Base-by-base conservation (phyloP, 1,140 invertebrate genomes). In the Lordiphosa clarofinis region DNA sequence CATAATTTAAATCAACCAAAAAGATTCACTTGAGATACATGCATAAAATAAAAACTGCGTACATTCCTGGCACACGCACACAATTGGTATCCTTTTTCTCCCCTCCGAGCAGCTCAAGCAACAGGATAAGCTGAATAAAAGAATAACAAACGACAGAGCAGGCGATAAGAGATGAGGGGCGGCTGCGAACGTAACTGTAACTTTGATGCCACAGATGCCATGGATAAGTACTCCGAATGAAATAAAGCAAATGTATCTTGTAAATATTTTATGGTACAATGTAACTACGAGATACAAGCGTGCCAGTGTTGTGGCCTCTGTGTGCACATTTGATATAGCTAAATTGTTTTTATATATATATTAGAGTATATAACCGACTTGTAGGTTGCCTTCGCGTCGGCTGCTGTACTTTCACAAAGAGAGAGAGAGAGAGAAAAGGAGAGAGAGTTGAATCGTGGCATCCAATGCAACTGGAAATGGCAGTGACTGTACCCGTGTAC, bases 261-360 rank as follows among this genome's bases (percentile, higher is more conserved):
- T 81, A 76, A 81, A 81, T 81, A 81, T 81, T 81, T 81, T 68
- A 81, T 81, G 82, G 76, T 72, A 81, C 76, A 72, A 82, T 81
- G 67, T 82, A 68, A 65, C 72, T 62, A 61, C 43, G 56, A 67
- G 59, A 82, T 68, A 55, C 56, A 55, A 35, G 38, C 35, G 24
- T 28, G 24, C 24, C 24, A 24, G 8, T 38, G 33, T 52, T 5
- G 15, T 38, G 42, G 24, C 10, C 21, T 15, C 35, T 38, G 13
- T 37, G 13, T 36, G 12, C 48, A 37, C 13, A 37, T 52, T 59
- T 60, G 49, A 59, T 54, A 59, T 62, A 31, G 59, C 47, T 35
- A 36, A 31, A 44, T 37, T 24, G 42, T 44, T 44, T 21, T 21
- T 44, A 19, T 44, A 44, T 44, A 44, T 10, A 46, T 11, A 38